Conservation (phyloP, 2,113 vertebrate species). For the Edolisoma coerulescens region DNA sequence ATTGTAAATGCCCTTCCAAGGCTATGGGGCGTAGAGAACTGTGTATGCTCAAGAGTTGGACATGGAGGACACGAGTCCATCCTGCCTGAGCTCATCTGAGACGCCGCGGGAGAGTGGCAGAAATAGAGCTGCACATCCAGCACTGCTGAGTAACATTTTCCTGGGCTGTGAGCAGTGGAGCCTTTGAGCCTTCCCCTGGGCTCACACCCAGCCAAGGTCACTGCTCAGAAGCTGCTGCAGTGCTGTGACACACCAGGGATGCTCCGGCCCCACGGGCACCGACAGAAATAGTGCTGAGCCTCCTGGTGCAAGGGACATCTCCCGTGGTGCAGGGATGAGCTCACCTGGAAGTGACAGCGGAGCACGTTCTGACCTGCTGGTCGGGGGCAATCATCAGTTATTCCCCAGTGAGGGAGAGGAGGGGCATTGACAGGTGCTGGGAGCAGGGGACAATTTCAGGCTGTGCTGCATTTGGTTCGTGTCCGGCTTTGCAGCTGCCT, state of each 20-base stretch:
- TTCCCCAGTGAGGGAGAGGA: neutral
- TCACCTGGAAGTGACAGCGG: neutral
- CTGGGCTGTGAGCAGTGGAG: neutral
- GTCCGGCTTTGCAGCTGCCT: neutral
- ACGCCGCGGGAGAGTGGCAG: fast-evolving
- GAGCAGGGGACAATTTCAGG: neutral
- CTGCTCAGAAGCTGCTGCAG: neutral
- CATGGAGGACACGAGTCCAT: fast-evolving
- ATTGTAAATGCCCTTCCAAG: neutral
- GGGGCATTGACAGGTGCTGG: neutral
- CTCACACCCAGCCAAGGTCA: neutral
- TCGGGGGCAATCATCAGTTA: fast-evolving
- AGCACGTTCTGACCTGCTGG: neutral
- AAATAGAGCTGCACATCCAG: fast-evolving
- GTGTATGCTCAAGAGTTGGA: neutral
- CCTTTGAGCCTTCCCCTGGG: neutral
- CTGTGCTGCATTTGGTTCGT: neutral
- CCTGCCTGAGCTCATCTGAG: neutral
- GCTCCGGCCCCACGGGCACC: fast-evolving
- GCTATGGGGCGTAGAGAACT: fast-evolving
- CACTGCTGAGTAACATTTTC: fast-evolving
- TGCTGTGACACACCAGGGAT: neutral
- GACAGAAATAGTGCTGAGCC: neutral
- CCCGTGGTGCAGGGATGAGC: neutral
- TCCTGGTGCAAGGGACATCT: fast-evolving